Percentiles rank a stretch among this genome's conserved stretches.
Conservation (phyloP, 2,888 invertebrate genomes). For the Cosmopolites sordidus region DNA sequence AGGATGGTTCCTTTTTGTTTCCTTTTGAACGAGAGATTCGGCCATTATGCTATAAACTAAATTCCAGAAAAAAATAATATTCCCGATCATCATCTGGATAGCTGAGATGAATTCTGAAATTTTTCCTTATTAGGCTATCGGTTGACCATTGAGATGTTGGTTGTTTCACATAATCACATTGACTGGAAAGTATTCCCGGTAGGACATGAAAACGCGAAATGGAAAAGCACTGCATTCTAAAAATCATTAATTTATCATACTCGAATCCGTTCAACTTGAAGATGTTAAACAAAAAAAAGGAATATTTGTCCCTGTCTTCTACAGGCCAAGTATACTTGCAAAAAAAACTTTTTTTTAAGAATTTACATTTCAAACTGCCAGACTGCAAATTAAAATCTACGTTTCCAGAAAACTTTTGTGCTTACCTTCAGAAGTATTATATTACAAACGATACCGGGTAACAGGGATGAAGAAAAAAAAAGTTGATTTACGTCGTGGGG, state of each 20-base stretch:
- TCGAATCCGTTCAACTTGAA: background rate
- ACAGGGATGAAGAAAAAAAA: conserved; percentile 12
- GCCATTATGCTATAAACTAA: too few relatives aligned
- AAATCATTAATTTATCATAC: background rate
- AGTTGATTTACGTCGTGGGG: conserved; percentile 20
- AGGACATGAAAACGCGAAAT: background rate
- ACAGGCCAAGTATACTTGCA: background rate
- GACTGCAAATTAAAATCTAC: conserved; percentile 17
- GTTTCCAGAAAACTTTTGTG: conserved; percentile 16
- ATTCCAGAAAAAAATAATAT: too few relatives aligned
- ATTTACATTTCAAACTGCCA: conserved; percentile 11
- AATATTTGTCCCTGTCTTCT: background rate
- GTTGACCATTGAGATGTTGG: too few relatives aligned
- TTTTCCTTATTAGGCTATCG: too few relatives aligned
- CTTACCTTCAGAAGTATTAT: conserved; percentile 20
- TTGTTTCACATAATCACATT: too few relatives aligned
- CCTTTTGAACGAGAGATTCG: too few relatives aligned
- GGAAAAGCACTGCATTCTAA: background rate
- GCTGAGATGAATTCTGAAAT: too few relatives aligned
- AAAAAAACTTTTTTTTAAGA: conserved; percentile 1
- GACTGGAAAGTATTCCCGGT: too few relatives aligned
- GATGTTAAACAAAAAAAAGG: background rate
- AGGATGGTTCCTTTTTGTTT: too few relatives aligned
- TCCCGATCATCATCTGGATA: too few relatives aligned
- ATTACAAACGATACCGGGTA: conserved; percentile 12